Conservation (phyloP, 2,797 vertebrate species). For the Phoxinus dragarum region DNA sequence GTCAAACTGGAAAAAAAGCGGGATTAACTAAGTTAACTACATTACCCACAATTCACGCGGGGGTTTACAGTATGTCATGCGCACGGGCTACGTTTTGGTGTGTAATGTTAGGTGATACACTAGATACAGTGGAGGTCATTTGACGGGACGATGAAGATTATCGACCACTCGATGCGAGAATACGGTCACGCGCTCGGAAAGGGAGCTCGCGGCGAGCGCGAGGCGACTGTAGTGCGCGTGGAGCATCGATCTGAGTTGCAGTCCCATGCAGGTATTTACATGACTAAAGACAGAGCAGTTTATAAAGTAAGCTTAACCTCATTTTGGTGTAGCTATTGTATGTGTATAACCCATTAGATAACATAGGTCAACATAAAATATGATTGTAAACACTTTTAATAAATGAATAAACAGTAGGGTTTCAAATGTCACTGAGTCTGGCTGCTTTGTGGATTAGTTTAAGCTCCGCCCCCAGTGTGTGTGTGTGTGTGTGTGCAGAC, state of each 20-base stretch:
- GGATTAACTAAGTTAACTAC: neutral
- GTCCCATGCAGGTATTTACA: slow-evolving; percentile 24
- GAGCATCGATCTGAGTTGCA: neutral
- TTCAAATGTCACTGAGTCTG: slow-evolving; percentile 9
- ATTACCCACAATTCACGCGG: slow-evolving; percentile 27
- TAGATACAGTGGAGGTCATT: slow-evolving; percentile 26
- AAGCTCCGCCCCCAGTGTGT: slow-evolving; percentile 21
- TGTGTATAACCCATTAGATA: neutral
- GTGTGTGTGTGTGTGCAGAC: neutral
- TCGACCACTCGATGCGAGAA: slow-evolving; percentile 19
- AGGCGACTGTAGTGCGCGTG: neutral
- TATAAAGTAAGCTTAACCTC: neutral
- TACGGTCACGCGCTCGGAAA: neutral
- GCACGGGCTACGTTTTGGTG: neutral
- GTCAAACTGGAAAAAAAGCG: neutral
- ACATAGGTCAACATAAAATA: no score
- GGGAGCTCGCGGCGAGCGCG: slow-evolving; percentile 1
- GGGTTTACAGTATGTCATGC: slow-evolving; percentile 20
- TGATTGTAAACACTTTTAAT: neutral
- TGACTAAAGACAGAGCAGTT: neutral
- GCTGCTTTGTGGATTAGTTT: slow-evolving; percentile 32
- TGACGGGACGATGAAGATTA: slow-evolving; percentile 18
- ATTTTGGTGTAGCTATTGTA: neutral
- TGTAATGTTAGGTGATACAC: slow-evolving; percentile 18
- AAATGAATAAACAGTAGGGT: neutral